Base-by-base conservation (phyloP, 2,888 invertebrate genomes). In the Nomada goodeniana region DNA sequence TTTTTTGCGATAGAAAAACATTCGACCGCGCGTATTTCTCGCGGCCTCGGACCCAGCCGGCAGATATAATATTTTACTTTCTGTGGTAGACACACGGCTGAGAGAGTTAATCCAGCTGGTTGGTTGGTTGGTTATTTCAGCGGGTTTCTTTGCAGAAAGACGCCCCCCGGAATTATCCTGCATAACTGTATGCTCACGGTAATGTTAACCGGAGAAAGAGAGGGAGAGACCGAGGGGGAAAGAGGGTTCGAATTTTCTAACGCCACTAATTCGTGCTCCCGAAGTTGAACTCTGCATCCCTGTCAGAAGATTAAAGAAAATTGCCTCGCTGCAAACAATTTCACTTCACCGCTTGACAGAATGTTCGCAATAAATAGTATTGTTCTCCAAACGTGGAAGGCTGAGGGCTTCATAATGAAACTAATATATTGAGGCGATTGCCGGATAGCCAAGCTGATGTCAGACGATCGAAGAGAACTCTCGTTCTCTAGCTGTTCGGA, bases 51-150 rank as follows among this genome's bases (percentile, higher is more conserved):
- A n/a, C 61, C 77, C 59, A 44, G 47, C 63, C 53, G 63, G 52
- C 44, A 72, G 82, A 67, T 85, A 73, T 77, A 86, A 87, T 86
- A 86, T 86, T 87, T 88, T 84, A 88, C 88, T 84, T 86, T 75
- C 84, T 60, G 69, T 80, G 78, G 84, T 74, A 76, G 78, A 81
- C 76, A 80, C 72, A 75, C 80, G 68, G 65, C 50, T 60, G 65
- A 61, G 76, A 60, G 88, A 87, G 86, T 86, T 88, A 86, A 88
- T 86, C 83, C 76, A 82, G 23, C 26, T 47, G 73, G 65, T 23
- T 36, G 29, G 47, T 57, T 18, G 53, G 55, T 78, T 59, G 74
- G 82, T 76, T 76, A 84, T 76, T 86, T 75, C 76, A 68, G 63
- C 59, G 78, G 63, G 79, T 79, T 72, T 60, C 75, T 67, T 79